A percentile compares a stretch with the other conserved stretches of the same genome.
These are phyloP conservation scores for Taxidea taxus DNA, from an alignment of 2,113 vertebrate species.

Conservation along the genomic window DNA sequence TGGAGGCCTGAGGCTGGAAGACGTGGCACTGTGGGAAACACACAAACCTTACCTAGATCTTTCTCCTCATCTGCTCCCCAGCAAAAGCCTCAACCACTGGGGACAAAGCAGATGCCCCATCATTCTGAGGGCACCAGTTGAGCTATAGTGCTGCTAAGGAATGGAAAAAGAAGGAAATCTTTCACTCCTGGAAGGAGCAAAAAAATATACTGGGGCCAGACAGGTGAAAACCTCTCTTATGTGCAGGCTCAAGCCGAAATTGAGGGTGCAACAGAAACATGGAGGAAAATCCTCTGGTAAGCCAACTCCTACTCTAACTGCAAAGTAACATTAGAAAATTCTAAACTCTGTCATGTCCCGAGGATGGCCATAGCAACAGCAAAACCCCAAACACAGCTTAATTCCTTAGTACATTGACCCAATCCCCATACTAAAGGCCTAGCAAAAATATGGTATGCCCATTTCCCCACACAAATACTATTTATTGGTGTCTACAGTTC, in stretches of 20 bases:
- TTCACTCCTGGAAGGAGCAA: not conserved
- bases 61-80: not conserved
- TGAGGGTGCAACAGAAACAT: not conserved
- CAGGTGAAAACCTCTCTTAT: not conserved
- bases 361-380: not conserved
- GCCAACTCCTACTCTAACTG: not conserved
- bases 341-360: not conserved
- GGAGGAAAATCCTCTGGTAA: not conserved
- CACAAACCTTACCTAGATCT: not conserved
- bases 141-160: not conserved
- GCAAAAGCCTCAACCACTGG: not conserved
- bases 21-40: not conserved
- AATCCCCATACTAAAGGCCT: not conserved
- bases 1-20: not conserved
- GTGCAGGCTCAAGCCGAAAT: not conserved
- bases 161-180: not conserved
- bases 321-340: not conserved
- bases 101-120: not conserved
- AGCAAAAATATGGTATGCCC: not conserved
- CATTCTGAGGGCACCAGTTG: not conserved
- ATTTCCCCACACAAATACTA: not conserved
- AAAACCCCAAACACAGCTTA: not conserved
- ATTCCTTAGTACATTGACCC: not conserved
- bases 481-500: not conserved
- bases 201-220: not conserved